These are phyloP conservation scores for Prosopocoilus inquinatus DNA, from an alignment of 2,888 invertebrate genomes.

Conservation along the genomic window DNA sequence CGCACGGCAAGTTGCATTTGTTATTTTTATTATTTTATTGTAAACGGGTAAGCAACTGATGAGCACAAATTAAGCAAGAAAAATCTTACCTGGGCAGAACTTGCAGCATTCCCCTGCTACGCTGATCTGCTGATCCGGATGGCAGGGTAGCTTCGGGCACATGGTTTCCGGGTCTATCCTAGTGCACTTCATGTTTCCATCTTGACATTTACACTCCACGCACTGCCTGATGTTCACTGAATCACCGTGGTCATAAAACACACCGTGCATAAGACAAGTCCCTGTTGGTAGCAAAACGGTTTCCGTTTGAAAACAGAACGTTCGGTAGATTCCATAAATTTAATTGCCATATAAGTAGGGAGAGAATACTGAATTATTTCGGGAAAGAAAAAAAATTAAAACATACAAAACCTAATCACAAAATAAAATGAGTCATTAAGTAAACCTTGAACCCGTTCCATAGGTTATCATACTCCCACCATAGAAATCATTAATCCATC, in stretches of 20 bases:
- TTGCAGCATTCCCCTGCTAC: conserved; percentile 87
- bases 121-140: conserved; percentile 72
- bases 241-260: conserved; percentile 77
- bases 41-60: neutral
- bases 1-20: neutral
- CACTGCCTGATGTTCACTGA: conserved; percentile 72
- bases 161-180: conserved; percentile 68
- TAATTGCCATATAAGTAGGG: too few species aligned
- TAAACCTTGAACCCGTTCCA: too few species aligned
- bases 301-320: neutral
- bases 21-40: neutral
- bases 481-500: too few species aligned
- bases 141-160: conserved; percentile 78
- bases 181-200: conserved; percentile 78
- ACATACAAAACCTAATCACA: too few species aligned
- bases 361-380: too few species aligned
- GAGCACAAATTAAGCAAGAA: neutral
- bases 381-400: too few species aligned
- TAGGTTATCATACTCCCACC: too few species aligned
- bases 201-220: conserved; percentile 77
- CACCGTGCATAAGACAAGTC: conserved; percentile 42
- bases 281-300: conserved; percentile 33
- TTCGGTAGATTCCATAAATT: too few species aligned
- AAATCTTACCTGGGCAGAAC: conserved; percentile 74
- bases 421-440: too few species aligned